Base-by-base conservation (phyloP, 2,888 invertebrate species). In the Epistrophe grossulariae region DNA sequence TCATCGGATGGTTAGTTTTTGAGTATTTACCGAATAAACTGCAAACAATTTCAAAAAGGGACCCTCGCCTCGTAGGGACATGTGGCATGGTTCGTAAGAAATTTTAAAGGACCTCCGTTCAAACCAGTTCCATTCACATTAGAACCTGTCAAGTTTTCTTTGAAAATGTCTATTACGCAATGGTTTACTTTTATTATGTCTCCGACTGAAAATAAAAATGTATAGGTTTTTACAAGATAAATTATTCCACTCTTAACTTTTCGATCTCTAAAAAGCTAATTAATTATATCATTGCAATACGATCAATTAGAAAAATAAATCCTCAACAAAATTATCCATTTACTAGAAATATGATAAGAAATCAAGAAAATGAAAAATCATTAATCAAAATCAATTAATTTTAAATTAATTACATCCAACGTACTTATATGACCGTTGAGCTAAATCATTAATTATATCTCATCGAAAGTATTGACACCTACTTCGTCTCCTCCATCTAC, bases 341-440 rank as follows among this genome's bases (percentile, higher is more conserved):
- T 31, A 28, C 43, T 66, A 50, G 1, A 24, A 2, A 3, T 2
- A 24, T 76, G 71, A 43, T 48, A 45, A 45, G 71, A 48, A 71
- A 71, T 52, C 52, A 35, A 31, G 35, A 73, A 66, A 19, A 11
- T 66, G 59, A 72, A 72, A 68, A 68, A 59, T 64, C 40, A 79
- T 85, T 68, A 81, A 81, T 87, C 87, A 87, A 83, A 66, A 72
- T 76, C 71, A 87, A 83, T 87, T 87, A 87, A 87, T 76, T 83
- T 76, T 11, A 35, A 79, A 79, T 87, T 83, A 83, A 87, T 79
- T 79, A 43, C 87, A 70, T 52, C 76, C 40, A 60, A 59, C 60
- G 17, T 5, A 24, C 24, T 24, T 24, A 62, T 40, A 50, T 35
- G 57, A 66, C 24, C 66, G 66, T 66, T 68, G 71, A 79, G 48